phyloP scores from a whole-genome alignment of 1,140 invertebrate genomes.

The Dryas iulia region DNA sequence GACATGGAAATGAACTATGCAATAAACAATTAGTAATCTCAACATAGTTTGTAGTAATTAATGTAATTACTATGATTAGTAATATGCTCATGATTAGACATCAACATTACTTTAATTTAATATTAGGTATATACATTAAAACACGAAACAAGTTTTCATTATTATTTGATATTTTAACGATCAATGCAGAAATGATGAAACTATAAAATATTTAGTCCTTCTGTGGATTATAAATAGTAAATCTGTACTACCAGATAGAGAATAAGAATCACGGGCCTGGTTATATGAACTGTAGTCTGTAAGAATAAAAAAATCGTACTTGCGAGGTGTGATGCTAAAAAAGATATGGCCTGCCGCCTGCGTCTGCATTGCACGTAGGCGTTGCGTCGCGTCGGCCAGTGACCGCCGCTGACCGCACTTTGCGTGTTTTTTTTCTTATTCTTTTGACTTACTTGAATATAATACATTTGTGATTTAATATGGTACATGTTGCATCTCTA shows the following conservation, averaged over 20 bases:
- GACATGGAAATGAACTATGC: not conserved
- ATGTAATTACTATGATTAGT: not conserved
- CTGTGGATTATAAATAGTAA: too few species aligned
- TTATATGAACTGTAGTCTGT: too few species aligned
- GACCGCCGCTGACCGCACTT: conserved; percentile 11
- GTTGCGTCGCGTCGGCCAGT: conserved; percentile 6
- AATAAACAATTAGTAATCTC: not conserved
- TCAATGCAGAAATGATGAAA: too few species aligned
- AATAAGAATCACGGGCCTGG: too few species aligned
- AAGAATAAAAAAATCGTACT: not conserved
- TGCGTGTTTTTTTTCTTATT: not conserved
- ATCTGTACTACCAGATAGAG: too few species aligned
- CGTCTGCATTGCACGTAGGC: conserved; percentile 3
- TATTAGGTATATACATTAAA: too few species aligned
- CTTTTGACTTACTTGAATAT: not conserved
- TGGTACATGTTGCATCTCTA: too few species aligned
- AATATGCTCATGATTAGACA: too few species aligned
- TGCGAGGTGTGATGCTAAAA: not conserved
- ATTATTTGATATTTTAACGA: too few species aligned
- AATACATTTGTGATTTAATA: not conserved
- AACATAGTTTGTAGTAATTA: not conserved
- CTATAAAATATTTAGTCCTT: too few species aligned
- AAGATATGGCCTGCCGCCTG: not conserved
- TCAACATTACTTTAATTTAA: too few species aligned
- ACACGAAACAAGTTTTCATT: too few species aligned